Conservation (phyloP, 2,113 vertebrate genomes). For the Eulemur macaco region DNA sequence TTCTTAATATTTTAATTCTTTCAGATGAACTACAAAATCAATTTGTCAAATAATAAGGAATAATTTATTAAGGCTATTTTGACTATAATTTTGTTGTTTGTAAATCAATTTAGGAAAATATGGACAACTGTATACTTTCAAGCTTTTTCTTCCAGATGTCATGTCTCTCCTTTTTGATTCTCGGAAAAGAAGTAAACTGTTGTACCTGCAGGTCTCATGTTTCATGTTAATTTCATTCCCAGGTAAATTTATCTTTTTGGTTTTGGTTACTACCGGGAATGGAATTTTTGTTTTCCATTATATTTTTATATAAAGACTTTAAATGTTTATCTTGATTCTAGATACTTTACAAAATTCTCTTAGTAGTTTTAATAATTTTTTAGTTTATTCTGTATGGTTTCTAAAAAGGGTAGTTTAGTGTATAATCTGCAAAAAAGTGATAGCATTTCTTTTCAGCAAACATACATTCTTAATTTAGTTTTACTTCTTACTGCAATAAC, state of each 20-base stretch:
- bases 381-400: neutral
- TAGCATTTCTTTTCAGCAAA: neutral
- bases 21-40: neutral
- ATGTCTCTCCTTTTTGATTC: neutral
- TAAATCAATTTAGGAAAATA: constrained; percentile 41
- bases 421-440: neutral
- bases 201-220: neutral
- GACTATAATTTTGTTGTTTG: neutral
- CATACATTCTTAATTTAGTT: neutral
- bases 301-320: neutral
- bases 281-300: neutral
- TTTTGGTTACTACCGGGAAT: neutral
- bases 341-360: neutral
- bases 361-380: constrained; percentile 18
- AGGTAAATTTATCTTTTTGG: neutral
- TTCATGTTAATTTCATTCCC: neutral
- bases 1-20: neutral
- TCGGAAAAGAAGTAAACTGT: neutral
- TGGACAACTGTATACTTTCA: neutral
- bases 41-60: constrained; percentile 11
- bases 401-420: neutral
- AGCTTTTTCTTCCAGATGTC: neutral
- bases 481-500: neutral
- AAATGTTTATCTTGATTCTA: neutral
- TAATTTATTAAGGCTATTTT: neutral